Percentiles rank a stretch among this genome's conserved stretches.
These are phyloP conservation scores for Lamprotornis superbus DNA, from an alignment of 2,113 vertebrate genomes.

Conservation along the genomic window DNA sequence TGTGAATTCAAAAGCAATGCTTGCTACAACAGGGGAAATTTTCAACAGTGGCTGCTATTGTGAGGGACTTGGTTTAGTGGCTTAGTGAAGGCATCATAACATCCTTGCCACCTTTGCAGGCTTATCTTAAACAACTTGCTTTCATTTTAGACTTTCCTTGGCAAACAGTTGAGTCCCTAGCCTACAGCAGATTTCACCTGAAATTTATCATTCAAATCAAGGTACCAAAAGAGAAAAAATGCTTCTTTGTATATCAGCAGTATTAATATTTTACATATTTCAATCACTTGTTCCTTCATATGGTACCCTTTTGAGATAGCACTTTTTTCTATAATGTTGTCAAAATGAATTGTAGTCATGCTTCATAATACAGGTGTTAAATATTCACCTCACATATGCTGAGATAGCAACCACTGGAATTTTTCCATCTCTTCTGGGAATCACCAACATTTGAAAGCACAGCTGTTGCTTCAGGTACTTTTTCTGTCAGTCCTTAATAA, in stretches of 20 bases:
- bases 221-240: background rate
- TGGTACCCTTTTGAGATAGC: background rate
- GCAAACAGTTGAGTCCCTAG: background rate
- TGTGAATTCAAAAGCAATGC: background rate
- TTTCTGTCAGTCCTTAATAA: background rate
- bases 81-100: background rate
- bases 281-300: constrained; percentile 52
- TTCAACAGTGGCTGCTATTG: background rate
- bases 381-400: background rate
- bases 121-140: background rate
- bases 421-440: background rate
- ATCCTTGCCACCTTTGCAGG: background rate
- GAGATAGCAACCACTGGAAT: background rate
- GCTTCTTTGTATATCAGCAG: constrained; percentile 1
- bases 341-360: constrained; percentile 55
- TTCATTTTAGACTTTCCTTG: background rate
- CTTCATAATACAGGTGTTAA: constrained; percentile 24
- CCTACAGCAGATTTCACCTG: background rate
- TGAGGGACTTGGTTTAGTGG: background rate
- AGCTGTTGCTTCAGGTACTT: constrained; percentile 5
- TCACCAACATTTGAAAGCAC: background rate
- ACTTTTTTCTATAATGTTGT: constrained; percentile 27
- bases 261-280: constrained; percentile 60
- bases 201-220: constrained; percentile 2
- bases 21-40: background rate